phyloP scores from a whole-genome alignment of 2,113 vertebrate genomes.

The Phocoena sinus region DNA sequence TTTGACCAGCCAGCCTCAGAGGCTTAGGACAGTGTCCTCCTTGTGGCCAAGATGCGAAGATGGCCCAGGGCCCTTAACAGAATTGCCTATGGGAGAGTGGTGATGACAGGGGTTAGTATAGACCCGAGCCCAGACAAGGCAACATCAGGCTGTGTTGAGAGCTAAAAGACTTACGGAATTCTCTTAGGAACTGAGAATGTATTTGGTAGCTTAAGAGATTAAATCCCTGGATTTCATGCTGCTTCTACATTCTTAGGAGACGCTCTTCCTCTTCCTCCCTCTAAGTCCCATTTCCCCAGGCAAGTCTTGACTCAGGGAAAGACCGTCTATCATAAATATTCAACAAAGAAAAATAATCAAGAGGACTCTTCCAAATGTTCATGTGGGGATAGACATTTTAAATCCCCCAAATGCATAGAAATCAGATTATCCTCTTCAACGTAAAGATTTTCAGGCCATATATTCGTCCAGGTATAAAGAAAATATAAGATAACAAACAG shows the following conservation, averaged over 20 bases:
- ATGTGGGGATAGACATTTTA: not conserved
- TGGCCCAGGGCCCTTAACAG: no score
- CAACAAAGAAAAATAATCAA: not conserved
- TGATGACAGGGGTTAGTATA: fast-evolving
- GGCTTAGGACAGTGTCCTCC: not conserved
- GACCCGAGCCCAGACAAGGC: not conserved
- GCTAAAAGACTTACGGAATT: not conserved
- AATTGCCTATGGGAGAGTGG: not conserved
- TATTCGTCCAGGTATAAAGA: not conserved
- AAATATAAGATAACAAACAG: not conserved
- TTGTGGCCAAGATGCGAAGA: not conserved
- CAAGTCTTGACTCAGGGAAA: not conserved
- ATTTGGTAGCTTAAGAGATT: not conserved
- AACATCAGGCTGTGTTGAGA: fast-evolving
- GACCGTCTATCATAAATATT: not conserved
- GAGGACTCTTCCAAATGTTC: not conserved
- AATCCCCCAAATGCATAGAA: not conserved
- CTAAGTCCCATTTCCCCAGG: not conserved
- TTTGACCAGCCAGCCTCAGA: not conserved
- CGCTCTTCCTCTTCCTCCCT: not conserved
- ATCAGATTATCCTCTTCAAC: not conserved
- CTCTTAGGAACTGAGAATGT: not conserved
- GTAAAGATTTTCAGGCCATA: not conserved
- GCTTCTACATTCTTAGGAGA: not conserved
- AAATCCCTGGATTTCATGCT: not conserved